A percentile compares a stretch with the other conserved stretches of the same genome.
These are phyloP conservation scores for Strix uralensis DNA, from an alignment of 2,113 vertebrate genomes.

Conservation along the genomic window DNA sequence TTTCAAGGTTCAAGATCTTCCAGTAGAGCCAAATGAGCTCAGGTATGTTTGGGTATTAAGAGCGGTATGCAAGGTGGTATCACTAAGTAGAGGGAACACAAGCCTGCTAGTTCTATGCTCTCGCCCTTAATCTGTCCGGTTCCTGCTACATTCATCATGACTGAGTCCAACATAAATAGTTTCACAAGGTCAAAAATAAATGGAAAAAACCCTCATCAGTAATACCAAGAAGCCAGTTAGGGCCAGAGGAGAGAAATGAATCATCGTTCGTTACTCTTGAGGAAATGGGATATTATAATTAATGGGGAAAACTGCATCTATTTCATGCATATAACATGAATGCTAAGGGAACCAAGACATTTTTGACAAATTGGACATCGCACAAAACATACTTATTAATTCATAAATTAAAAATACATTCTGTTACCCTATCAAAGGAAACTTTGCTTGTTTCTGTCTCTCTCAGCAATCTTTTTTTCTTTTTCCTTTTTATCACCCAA, in stretches of 20 bases:
- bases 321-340: conserved; percentile 68
- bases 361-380: conserved; percentile 61
- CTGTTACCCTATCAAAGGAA: conserved; percentile 47
- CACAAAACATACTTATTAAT: conserved; percentile 57
- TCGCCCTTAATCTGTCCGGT: background rate
- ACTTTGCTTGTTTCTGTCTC: conserved; percentile 36
- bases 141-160: background rate
- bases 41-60: background rate
- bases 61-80: background rate
- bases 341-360: background rate
- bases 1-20: background rate
- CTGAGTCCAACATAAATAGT: conserved; percentile 26
- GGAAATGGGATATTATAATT: conserved; percentile 60
- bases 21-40: background rate
- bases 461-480: background rate
- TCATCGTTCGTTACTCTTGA: conserved; percentile 44
- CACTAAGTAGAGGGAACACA: background rate
- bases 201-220: conserved; percentile 20
- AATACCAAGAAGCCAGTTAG: conserved; percentile 6
- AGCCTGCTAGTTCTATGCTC: background rate
- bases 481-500: conserved; percentile 48
- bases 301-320: conserved; percentile 36
- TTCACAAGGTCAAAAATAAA: conserved; percentile 56
- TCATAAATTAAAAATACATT: conserved; percentile 64
- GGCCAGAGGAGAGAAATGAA: conserved; percentile 48